phyloP scores from a whole-genome alignment of 2,888 invertebrate genomes.

The Thymelicus acteon region DNA sequence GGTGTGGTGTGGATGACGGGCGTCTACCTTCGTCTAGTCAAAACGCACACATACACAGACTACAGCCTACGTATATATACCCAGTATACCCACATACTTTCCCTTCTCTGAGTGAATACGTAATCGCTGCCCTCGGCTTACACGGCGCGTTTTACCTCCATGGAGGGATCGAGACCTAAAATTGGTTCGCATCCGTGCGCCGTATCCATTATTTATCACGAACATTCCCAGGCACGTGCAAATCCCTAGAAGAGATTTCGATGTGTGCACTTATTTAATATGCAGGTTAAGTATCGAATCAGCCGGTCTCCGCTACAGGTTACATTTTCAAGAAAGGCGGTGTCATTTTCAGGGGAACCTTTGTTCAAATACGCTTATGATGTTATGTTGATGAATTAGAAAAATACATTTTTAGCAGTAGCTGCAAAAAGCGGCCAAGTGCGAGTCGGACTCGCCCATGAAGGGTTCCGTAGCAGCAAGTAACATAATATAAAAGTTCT shows the following conservation, averaged over 20 bases:
- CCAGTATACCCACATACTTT: conserved; percentile 23
- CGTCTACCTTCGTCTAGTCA: conserved; percentile 20
- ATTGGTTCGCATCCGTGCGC: conserved; percentile 19
- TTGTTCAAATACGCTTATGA: background rate
- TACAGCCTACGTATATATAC: background rate
- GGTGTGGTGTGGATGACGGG: conserved; percentile 20
- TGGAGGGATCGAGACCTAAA: conserved; percentile 23
- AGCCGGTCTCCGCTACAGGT: conserved; percentile 8
- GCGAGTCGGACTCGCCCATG: too few species aligned
- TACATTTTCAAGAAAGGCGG: conserved; percentile 37
- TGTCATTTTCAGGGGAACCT: background rate
- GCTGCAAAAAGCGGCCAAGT: too few species aligned
- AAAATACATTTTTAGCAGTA: too few species aligned
- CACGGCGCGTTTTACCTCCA: conserved; percentile 12
- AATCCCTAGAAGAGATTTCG: conserved; percentile 31
- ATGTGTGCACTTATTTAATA: conserved; percentile 27
- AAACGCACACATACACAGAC: conserved; percentile 11
- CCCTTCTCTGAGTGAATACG: conserved; percentile 39
- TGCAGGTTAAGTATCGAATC: conserved; percentile 28
- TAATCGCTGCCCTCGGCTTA: conserved; percentile 37
- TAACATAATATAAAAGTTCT: too few species aligned
- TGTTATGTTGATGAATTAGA: background rate
- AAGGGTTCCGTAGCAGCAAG: too few species aligned
- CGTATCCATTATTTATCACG: conserved; percentile 30
- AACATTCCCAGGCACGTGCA: conserved; percentile 32